These are phyloP conservation scores for Drosophila rellima DNA, from an alignment of 2,888 invertebrate genomes.

Conservation along the genomic window DNA sequence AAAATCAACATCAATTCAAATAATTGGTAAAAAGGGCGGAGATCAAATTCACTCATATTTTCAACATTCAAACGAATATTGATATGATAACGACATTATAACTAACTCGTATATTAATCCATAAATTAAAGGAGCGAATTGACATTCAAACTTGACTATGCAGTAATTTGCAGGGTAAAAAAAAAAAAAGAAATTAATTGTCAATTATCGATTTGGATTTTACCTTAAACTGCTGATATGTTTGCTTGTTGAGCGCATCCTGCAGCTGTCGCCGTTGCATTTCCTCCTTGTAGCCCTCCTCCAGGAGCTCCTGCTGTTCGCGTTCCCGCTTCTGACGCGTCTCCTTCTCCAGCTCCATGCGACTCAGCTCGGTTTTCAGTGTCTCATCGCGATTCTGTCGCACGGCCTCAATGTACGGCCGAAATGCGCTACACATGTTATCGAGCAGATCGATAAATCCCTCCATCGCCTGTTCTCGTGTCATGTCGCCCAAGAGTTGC, in stretches of 20 bases:
- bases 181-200: background rate
- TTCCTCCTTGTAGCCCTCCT: conserved; percentile 84
- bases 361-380: conserved; percentile 86
- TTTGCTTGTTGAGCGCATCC: conserved; percentile 98
- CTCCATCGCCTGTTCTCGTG: conserved; percentile 94
- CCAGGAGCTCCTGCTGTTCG: conserved; percentile 77
- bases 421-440: conserved; percentile 94
- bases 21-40: no score
- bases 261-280: conserved; percentile 91
- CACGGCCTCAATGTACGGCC: conserved; percentile 96
- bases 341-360: conserved; percentile 81
- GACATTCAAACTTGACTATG: no score
- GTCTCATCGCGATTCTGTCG: conserved; percentile 94
- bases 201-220: background rate
- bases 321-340: conserved; percentile 73
- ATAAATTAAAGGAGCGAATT: no score
- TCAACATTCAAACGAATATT: no score
- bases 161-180: background rate
- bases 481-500: conserved; percentile 95
- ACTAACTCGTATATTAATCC: no score
- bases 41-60: no score
- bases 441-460: conserved; percentile 96
- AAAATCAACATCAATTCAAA: no score
- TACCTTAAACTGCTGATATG: conserved; percentile 93
- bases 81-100: no score